Percentiles rank a stretch among this genome's conserved stretches.
phyloP scores from a whole-genome alignment of 2,113 vertebrate species.

The Elanoides forficatus region DNA sequence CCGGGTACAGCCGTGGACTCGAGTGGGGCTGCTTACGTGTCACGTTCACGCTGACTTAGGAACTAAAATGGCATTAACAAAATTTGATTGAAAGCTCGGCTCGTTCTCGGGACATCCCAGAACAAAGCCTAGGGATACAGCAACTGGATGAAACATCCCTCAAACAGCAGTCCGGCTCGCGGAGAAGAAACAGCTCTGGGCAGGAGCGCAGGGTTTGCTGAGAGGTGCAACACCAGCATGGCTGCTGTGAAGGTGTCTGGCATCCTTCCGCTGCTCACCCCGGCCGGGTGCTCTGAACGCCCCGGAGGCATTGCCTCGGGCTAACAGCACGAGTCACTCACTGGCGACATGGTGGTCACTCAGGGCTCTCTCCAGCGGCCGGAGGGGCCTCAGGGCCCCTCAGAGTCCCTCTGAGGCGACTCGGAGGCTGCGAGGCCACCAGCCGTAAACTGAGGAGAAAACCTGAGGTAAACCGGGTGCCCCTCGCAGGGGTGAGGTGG shows the following conservation, averaged over 20 bases:
- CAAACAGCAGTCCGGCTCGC: fast-evolving
- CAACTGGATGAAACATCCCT: not conserved
- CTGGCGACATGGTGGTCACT: fast-evolving
- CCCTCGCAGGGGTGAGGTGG: not conserved
- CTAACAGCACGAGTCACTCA: not conserved
- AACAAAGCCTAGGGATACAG: not conserved
- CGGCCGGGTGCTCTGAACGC: fast-evolving
- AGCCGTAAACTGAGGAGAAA: not conserved
- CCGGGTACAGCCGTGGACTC: not conserved
- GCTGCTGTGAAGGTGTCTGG: not conserved
- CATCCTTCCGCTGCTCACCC: not conserved
- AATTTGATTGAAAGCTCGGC: not conserved
- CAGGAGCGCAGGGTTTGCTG: not conserved
- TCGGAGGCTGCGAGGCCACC: not conserved
- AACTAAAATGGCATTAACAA: too few relatives aligned
- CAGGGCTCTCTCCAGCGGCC: not conserved
- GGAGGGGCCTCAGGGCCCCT: not conserved
- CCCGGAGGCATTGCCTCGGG: not conserved
- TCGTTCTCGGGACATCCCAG: not conserved
- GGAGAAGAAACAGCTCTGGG: not conserved
- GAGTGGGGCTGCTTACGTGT: not conserved
- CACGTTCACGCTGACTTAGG: fast-evolving
- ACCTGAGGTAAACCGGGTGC: not conserved
- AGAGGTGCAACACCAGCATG: too few relatives aligned
- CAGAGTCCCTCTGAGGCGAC: not conserved